A percentile compares a stretch with the other conserved stretches of the same genome.
phyloP scores from a whole-genome alignment of 2,888 invertebrate species.

The Charanyca ferruginea region DNA sequence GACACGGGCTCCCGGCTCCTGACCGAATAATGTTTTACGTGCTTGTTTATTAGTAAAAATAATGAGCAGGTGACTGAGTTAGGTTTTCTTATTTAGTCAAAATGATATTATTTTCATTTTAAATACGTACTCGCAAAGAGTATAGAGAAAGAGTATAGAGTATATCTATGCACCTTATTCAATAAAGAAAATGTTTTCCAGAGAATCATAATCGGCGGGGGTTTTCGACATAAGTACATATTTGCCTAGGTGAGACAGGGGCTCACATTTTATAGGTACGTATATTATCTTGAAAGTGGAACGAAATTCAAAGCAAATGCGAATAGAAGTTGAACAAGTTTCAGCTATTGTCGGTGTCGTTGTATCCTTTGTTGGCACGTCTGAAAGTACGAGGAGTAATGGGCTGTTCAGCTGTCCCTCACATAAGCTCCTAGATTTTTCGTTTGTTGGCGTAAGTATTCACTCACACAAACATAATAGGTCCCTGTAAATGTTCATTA shows the following conservation, averaged over 20 bases:
- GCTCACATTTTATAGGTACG: constrained; percentile 35
- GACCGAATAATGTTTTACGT: constrained; percentile 24
- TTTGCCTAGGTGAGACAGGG: constrained; percentile 25
- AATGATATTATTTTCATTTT: not conserved
- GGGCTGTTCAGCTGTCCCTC: constrained; percentile 61
- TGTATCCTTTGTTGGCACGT: constrained; percentile 64
- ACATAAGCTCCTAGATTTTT: constrained; percentile 58
- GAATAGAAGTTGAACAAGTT: constrained; percentile 60
- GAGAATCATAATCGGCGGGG: constrained; percentile 11
- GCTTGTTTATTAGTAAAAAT: constrained; percentile 17
- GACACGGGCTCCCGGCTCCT: constrained; percentile 13
- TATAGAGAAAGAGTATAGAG: no score
- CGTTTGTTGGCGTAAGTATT: constrained; percentile 29
- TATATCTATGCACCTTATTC: not conserved
- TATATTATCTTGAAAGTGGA: constrained; percentile 49
- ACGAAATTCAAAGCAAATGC: constrained; percentile 63
- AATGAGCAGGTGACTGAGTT: not conserved
- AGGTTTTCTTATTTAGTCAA: no score
- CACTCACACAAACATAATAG: constrained; percentile 15
- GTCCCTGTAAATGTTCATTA: constrained; percentile 17
- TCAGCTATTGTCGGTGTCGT: constrained; percentile 61
- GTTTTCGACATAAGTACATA: constrained; percentile 27
- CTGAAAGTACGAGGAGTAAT: constrained; percentile 65
- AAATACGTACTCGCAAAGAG: not conserved
- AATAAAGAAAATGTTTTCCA: not conserved